phyloP scores from a whole-genome alignment of 2,113 vertebrate genomes.

The Rousettus leschenaultii region DNA sequence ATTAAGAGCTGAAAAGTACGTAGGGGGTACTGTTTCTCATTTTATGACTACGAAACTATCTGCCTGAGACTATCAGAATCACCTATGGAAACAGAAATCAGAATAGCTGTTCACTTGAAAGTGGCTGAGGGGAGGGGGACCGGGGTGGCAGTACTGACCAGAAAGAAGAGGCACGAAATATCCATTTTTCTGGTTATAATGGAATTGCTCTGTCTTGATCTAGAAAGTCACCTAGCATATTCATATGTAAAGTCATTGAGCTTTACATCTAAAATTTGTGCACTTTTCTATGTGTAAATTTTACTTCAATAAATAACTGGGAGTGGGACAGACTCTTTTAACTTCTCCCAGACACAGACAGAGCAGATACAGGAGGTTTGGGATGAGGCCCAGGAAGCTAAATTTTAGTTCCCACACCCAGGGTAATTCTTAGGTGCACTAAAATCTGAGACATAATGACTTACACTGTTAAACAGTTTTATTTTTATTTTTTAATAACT shows the following conservation, averaged over 20 bases:
- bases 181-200: neutral
- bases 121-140: accelerated
- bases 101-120: neutral
- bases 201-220: neutral
- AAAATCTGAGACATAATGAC: slow-evolving; percentile 7
- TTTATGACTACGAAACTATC: neutral
- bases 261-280: neutral
- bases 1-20: slow-evolving; percentile 8
- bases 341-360: neutral
- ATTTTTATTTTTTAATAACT: neutral
- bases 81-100: neutral
- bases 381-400: neutral
- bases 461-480: neutral
- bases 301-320: neutral
- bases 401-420: neutral
- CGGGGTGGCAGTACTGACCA: neutral
- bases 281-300: slow-evolving; percentile 22
- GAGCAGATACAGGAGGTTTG: neutral
- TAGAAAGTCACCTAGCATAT: neutral
- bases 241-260: neutral
- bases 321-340: neutral
- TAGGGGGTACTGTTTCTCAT: neutral
- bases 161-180: neutral
- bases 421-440: neutral
- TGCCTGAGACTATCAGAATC: neutral